Base-by-base conservation (phyloP, 2,113 vertebrate genomes). In the Raphicerus campestris region DNA sequence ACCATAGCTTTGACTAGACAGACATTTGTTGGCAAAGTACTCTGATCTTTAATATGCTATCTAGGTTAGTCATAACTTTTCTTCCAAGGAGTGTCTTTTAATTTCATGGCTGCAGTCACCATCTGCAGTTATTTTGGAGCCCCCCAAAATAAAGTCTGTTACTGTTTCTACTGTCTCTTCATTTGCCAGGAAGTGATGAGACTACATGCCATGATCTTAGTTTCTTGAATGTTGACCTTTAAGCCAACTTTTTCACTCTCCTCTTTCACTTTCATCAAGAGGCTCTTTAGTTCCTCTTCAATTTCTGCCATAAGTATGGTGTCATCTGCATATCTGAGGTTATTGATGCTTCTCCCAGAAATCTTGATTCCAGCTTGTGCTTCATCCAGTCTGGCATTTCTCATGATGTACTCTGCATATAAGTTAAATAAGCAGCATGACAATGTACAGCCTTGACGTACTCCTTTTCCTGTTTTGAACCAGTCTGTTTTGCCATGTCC, bases 1-100 rank as follows among this genome's bases (percentile, higher is more conserved):
- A 35, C n/a, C n/a, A 35, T 35, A 30, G 63, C 63, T 19, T 70
- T 70, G 63, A 70, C 17, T 22, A 70, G 19, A 35, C 0, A 0
- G n/a, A 35, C 10, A 10, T 70, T 70, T 35, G 19, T 70, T 70
- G 9, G 2, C n/a, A 70, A 66, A 70, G 63, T 10, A 6, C n/a
- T 35, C n/a, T 35, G 63, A 20, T 70, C 35, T 70, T 70, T 70
- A 70, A 70, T 35, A 35, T 35, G 63, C 63, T 22, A 0, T 35
- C 63, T 70, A 70, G n/a, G 19, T 70, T 70, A 22, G n/a, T 22
- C 63, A 35, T 22, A 70, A 35, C 19, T 35, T 70, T 70, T 22
- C 19, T 70, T 70, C 10, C n/a, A 35, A 70, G n/a, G 5, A 70
- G 17, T 19, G 4, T 70, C 19, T 70, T 70, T 35, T 70, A 70